These are phyloP conservation scores for Meliscaeva auricollis DNA, from an alignment of 2,888 invertebrate species.

Conservation along the genomic window DNA sequence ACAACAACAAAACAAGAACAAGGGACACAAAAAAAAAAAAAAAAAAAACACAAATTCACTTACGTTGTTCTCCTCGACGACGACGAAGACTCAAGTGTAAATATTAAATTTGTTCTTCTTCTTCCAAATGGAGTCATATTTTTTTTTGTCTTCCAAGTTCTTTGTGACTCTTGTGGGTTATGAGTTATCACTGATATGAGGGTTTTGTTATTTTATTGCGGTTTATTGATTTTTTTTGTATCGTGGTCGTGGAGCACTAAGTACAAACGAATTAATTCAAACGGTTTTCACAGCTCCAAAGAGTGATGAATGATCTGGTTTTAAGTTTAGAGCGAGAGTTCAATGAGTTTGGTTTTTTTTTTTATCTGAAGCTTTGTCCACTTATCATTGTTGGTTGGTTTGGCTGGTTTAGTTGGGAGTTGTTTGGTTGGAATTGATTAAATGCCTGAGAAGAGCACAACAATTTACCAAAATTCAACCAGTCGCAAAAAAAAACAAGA, in stretches of 20 bases:
- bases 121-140: slow-evolving; percentile 68
- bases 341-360: slow-evolving; percentile 57
- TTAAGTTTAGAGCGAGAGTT: slow-evolving; percentile 21
- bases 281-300: slow-evolving; percentile 7
- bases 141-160: slow-evolving; percentile 56
- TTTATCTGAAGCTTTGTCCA: slow-evolving; percentile 39
- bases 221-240: slow-evolving; percentile 57
- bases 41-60: slow-evolving; percentile 55
- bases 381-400: slow-evolving; percentile 46
- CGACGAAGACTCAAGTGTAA: slow-evolving; percentile 37
- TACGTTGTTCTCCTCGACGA: slow-evolving; percentile 62
- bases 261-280: slow-evolving; percentile 12
- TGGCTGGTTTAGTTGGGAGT: not conserved
- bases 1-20: slow-evolving; percentile 19
- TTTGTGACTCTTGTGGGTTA: slow-evolving; percentile 70
- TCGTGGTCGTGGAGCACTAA: slow-evolving; percentile 1
- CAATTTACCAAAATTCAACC: slow-evolving; percentile 4
- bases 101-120: slow-evolving; percentile 63
- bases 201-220: slow-evolving; percentile 30
- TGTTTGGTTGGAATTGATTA: slow-evolving; percentile 15
- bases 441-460: slow-evolving; percentile 59
- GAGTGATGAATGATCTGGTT: slow-evolving; percentile 16
- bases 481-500: slow-evolving; percentile 52
- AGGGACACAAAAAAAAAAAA: slow-evolving; percentile 10
- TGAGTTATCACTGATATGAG: slow-evolving; percentile 68